phyloP scores from a whole-genome alignment of 2,113 vertebrate species.

The Alexandromys fortis region DNA sequence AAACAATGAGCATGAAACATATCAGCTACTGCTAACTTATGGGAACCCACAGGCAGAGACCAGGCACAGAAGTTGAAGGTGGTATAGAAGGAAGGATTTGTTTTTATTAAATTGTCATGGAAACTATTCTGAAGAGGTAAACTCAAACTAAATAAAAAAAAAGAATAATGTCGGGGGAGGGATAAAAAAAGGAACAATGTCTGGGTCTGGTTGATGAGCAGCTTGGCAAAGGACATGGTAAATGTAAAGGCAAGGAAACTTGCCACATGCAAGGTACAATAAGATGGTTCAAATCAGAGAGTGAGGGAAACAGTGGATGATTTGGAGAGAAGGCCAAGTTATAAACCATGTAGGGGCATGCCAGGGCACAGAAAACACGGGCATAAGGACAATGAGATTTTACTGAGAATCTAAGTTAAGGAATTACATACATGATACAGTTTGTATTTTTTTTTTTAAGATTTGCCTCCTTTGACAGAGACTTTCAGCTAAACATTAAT shows the following conservation, averaged over 20 bases:
- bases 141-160: background rate
- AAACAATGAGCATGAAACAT: background rate
- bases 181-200: background rate
- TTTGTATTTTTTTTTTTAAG: background rate
- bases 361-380: background rate
- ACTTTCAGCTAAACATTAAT: background rate
- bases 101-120: background rate
- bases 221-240: background rate
- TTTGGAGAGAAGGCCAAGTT: background rate
- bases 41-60: background rate
- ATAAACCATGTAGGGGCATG: background rate
- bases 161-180: background rate
- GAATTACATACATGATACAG: background rate
- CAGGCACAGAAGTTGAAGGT: background rate
- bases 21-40: background rate
- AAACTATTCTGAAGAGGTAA: background rate
- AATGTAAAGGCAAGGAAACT: background rate
- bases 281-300: background rate
- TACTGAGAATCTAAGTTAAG: background rate
- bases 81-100: background rate
- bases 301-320: background rate
- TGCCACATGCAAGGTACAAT: background rate
- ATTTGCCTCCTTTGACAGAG: background rate
- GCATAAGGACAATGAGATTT: background rate
- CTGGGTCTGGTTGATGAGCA: background rate